Evolutionary conservation across 1,140 invertebrate genomes (phyloP), one percentile per base, ranked within the genome.

Genomic region (Drosophila pallidifrons): DNA sequence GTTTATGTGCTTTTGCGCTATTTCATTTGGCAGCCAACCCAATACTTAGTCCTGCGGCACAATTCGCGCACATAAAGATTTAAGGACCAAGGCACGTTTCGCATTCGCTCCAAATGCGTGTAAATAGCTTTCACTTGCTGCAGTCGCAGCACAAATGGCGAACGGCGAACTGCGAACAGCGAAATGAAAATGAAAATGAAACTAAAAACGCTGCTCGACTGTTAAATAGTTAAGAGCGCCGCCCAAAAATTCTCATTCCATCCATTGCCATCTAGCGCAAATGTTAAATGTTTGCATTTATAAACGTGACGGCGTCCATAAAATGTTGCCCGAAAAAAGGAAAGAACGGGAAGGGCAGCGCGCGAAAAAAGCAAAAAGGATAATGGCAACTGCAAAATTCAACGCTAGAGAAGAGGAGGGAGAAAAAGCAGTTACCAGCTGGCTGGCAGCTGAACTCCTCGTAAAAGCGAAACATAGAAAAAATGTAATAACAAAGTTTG

Each of bases 71-170:
- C 82, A 82, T 80, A 77, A 80, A 83, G 55, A 69, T 77, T 88
- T 87, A 72, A 77, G 70, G 82, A 64, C 68, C 74, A 65, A 43
- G 45, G 78, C 85, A 88, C 80, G 85, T 87, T 87, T 80, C 77
- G 49, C 67, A 77, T 69, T 87, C 63, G 57, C 51, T 41, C 73
- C 60, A 81, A 87, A 86, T 65, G 73, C 80, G 83, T 77, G 83
- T 83, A 80, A 87, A 88, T 88, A 80, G 79, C 80, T 88, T 87
- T 82, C 83, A 81, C 83, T 88, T 82, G 82, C 79, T 61, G 69
- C 70, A 77, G 43, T 70, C 66, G 58, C 46, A 20, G 55, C 52
- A 25, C 35, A 20, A 47, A 47, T 20, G 32, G 15, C 3, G 5
- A 57, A 41, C 8, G 15, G 28, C 47, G n/a, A 57, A 46, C 47